These are phyloP conservation scores for sheep (Ovis aries) DNA, from an alignment of 2,113 vertebrate species.

Conservation along the genomic window DNA sequence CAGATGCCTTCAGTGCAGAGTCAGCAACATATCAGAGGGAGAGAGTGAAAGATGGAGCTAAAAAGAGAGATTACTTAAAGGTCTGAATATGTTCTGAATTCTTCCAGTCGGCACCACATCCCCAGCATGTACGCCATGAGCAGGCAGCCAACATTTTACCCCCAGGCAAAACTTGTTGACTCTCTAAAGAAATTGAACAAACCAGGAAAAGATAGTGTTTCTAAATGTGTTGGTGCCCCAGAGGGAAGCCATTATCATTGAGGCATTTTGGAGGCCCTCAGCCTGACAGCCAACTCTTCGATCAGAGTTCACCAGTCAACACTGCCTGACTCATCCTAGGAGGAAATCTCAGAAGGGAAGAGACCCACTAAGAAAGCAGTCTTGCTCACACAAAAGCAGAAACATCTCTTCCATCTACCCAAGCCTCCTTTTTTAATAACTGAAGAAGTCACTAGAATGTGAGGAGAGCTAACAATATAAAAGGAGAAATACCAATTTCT, in stretches of 20 bases:
- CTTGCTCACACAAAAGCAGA: neutral
- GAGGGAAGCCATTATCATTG: neutral
- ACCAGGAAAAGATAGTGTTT: neutral
- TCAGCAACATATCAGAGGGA: neutral
- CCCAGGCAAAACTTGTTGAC: neutral
- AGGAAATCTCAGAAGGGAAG: neutral
- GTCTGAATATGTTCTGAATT: neutral
- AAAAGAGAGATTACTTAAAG: neutral
- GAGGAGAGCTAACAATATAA: neutral
- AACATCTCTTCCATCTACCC: neutral
- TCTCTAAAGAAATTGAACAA: neutral
- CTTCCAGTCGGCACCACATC: neutral
- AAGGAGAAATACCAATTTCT: neutral
- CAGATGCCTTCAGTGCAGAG: neutral
- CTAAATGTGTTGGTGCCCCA: neutral
- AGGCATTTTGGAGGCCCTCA: neutral
- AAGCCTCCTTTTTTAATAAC: neutral
- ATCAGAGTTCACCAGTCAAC: neutral
- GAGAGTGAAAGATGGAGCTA: neutral
- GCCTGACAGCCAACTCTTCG: neutral
- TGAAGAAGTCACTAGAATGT: neutral
- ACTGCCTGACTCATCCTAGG: neutral
- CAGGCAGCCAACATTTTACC: neutral
- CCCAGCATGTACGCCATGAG: neutral
- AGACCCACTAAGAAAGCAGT: neutral